These are phyloP conservation scores for Chironomus striatipennis DNA, from an alignment of 1,140 invertebrate genomes.

Conservation along the genomic window DNA sequence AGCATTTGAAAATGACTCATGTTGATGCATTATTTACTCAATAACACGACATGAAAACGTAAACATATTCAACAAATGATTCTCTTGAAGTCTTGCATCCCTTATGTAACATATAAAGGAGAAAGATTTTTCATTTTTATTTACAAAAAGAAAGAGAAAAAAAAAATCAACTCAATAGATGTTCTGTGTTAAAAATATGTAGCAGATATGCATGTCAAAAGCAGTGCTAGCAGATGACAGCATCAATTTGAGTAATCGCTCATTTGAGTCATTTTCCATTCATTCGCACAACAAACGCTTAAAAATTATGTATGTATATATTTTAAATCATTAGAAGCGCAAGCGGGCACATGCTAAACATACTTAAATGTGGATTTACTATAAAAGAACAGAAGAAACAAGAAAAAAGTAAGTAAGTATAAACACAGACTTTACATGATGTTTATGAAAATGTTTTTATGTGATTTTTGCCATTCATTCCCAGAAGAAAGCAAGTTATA, in stretches of 20 bases:
- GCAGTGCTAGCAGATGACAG: background rate
- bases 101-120: too few species aligned
- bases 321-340: slow-evolving; percentile 12
- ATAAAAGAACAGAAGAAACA: too few species aligned
- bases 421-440: background rate
- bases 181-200: slow-evolving; percentile 10
- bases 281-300: background rate
- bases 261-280: slow-evolving; percentile 3
- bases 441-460: background rate
- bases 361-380: background rate
- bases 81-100: too few species aligned
- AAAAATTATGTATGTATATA: too few species aligned
- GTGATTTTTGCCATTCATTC: background rate
- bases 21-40: background rate
- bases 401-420: too few species aligned
- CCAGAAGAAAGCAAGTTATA: too few species aligned
- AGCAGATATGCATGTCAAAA: background rate
- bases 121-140: background rate
- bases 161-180: slow-evolving; percentile 12
- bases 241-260: background rate
- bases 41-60: background rate
- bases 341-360: background rate
- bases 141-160: background rate
- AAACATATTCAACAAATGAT: background rate
- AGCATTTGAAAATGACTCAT: background rate